Base-by-base conservation (phyloP, 2,113 vertebrate genomes). In the Podarcis cretensis region DNA sequence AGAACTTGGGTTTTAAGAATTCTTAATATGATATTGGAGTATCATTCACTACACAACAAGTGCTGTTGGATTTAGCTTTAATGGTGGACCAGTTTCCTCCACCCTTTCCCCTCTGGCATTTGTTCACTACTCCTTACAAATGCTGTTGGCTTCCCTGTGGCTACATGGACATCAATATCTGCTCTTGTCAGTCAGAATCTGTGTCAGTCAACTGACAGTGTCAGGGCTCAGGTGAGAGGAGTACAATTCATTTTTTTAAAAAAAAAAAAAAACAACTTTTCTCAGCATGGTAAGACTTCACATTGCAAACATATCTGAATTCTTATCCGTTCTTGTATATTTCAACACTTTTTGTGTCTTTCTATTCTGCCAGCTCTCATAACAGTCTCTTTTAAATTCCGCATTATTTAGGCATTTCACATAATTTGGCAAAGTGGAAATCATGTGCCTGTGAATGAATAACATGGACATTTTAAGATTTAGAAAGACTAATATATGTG, bases 101-200 rank as follows among this genome's bases (percentile, higher is more conserved):
- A 68, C 63, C 65, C 27, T 8, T 40, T 48, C 69, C n/a, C 13
- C 21, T 20, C 59, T 20, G 23, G 21, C 35, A 82, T 48, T 69
- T 30, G 65, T 71, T 83, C 40, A 48, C 63, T n/a, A n/a, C 14
- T 69, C 37, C 27, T 83, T 83, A 71, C 81, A 69, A n/a, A 83
- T 83, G 81, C 81, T 83, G 81, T 57, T 84, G 83, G 83, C 68
- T 84, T 73, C 83, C 57, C 73, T 77, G 16, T 86, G 74, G 73
- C 73, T 77, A 57, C 66, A 73, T 57, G 30, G 83, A 73, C 43
- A 48, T 84, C 71, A 77, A 30, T 86, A 66, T 65, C 25, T n/a
- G 32, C 74, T 65, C 14, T 30, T 40, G 35, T 76, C 74, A 77
- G 25, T 77, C 74, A 77, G 74, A 30, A 66, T 65, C 74, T 86